Evolutionary conservation across 2,888 invertebrate genomes (phyloP).

Genomic region (Spicauda simplicius): DNA sequence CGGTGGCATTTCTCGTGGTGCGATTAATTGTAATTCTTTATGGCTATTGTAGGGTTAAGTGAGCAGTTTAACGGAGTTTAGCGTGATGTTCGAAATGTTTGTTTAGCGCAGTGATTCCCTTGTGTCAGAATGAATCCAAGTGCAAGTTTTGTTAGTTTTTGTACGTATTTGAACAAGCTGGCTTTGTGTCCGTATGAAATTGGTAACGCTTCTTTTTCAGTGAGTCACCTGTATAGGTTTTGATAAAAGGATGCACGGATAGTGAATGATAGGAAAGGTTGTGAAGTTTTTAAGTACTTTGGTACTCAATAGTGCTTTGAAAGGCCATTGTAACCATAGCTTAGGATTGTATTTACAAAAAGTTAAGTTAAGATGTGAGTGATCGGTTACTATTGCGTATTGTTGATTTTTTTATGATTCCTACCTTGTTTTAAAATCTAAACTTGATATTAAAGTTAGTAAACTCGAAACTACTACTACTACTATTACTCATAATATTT

Average conservation of each 20-base stretch:
- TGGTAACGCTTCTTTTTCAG: constrained; percentile 51
- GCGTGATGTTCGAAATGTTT: constrained; percentile 62
- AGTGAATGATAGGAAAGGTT: constrained; percentile 2
- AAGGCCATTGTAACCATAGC: constrained; percentile 15
- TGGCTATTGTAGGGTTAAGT: constrained; percentile 82
- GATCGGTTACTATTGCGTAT: not conserved
- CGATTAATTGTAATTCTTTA: constrained; percentile 84
- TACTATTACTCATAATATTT: no score
- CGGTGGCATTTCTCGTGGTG: constrained; percentile 80
- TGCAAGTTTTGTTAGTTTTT: constrained; percentile 53
- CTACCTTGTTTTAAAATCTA: no score
- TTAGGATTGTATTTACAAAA: not conserved
- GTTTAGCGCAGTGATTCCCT: constrained; percentile 51
- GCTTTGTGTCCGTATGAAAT: constrained; percentile 49
- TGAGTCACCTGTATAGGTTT: constrained; percentile 45
- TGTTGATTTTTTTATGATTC: not conserved
- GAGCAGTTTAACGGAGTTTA: constrained; percentile 69
- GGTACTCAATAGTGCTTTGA: constrained; percentile 18
- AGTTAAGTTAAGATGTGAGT: not conserved
- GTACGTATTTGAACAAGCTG: constrained; percentile 55
- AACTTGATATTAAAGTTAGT: no score
- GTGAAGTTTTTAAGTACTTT: constrained; percentile 28
- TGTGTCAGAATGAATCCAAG: constrained; percentile 33
- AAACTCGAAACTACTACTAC: no score
- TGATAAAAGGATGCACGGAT: constrained; percentile 31